Percentiles rank a stretch among this genome's conserved stretches.
phyloP scores from a whole-genome alignment of 2,888 invertebrate genomes.

The Rhamnusium bicolor region DNA sequence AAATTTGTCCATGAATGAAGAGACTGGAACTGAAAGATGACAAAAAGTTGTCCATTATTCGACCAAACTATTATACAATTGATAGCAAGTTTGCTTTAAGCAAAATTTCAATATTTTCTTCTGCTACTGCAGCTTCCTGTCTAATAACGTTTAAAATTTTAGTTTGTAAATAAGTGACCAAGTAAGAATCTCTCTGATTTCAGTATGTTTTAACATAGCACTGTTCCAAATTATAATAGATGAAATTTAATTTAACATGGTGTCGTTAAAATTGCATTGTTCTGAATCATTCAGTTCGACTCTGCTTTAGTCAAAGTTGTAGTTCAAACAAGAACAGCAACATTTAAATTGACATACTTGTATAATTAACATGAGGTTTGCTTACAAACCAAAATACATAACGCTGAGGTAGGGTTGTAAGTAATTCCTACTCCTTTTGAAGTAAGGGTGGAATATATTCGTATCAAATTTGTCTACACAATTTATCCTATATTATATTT shows the following conservation, averaged over 20 bases:
- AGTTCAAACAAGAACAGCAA: not conserved
- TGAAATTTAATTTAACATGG: not conserved
- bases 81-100: no score
- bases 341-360: slow-evolving; percentile 19
- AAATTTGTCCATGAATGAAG: no score
- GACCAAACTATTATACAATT: no score
- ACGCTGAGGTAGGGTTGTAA: slow-evolving; percentile 5
- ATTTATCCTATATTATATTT: not conserved
- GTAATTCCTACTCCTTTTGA: slow-evolving; percentile 11
- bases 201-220: not conserved
- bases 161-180: no score
- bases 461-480: slow-evolving; percentile 4
- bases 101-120: no score
- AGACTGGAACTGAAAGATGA: no score
- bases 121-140: no score
- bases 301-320: not conserved
- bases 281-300: not conserved
- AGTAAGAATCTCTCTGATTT: no score
- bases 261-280: not conserved
- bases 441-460: slow-evolving; percentile 1
- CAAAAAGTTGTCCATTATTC: no score
- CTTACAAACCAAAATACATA: slow-evolving; percentile 28
- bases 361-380: slow-evolving; percentile 24
- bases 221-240: not conserved
- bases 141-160: no score